Conservation (phyloP, 1,140 invertebrate species). For the Liolophura sinensis region DNA sequence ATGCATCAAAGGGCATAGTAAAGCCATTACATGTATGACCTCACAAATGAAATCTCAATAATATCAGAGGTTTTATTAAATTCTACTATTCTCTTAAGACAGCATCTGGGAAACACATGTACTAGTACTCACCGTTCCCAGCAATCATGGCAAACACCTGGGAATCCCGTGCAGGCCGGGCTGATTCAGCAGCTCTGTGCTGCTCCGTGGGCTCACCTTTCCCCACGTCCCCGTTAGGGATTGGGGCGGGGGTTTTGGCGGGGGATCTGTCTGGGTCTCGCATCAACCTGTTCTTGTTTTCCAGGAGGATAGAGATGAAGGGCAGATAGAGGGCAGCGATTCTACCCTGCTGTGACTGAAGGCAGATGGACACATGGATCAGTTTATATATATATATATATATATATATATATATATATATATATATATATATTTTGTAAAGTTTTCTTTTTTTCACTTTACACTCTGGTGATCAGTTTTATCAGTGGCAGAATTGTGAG, state of each 20-base stretch:
- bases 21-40: too few relatives aligned
- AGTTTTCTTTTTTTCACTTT: too few relatives aligned
- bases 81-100: too few relatives aligned
- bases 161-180: conserved; percentile 63
- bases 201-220: conserved; percentile 1
- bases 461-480: too few relatives aligned
- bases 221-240: conserved; percentile 10
- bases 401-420: too few relatives aligned
- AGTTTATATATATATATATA: too few relatives aligned
- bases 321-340: conserved; percentile 90
- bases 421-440: too few relatives aligned
- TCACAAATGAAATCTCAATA: too few relatives aligned
- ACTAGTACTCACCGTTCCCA: conserved; percentile 69
- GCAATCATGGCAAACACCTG: conserved; percentile 79
- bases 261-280: conserved; percentile 28
- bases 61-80: too few relatives aligned
- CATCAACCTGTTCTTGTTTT: conserved; percentile 71
- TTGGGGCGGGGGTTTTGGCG: conserved; percentile 10
- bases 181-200: conserved; percentile 23
- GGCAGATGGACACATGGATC: neutral
- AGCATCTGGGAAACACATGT: too few relatives aligned
- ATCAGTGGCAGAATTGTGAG: too few relatives aligned
- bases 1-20: too few relatives aligned
- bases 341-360: conserved; percentile 76
- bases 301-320: conserved; percentile 82